Evolutionary conservation across 2,797 vertebrate species (phyloP).

Genomic region (Sebastes glaucus): DNA sequence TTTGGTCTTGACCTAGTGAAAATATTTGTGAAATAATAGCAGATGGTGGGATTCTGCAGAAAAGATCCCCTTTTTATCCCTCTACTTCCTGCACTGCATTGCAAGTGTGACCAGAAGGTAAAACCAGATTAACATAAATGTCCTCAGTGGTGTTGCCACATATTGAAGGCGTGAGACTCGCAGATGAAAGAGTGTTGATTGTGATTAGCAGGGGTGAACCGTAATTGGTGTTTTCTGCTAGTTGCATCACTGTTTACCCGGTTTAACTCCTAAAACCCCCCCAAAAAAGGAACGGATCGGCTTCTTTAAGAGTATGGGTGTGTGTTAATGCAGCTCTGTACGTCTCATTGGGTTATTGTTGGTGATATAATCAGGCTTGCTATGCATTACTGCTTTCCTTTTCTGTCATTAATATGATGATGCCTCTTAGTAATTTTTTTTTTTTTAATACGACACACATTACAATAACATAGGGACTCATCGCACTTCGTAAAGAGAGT

Average conservation of each 20-base stretch:
- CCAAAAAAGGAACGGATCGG: conserved; percentile 46
- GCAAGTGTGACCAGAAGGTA: conserved; percentile 52
- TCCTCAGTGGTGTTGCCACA: conserved; percentile 50
- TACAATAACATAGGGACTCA: neutral
- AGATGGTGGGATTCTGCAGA: conserved; percentile 27
- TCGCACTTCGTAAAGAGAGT: conserved; percentile 7
- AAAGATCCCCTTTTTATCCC: conserved; percentile 18
- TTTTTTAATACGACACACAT: neutral
- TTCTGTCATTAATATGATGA: neutral
- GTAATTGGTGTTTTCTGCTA: conserved; percentile 77
- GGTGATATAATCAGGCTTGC: neutral
- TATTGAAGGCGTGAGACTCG: conserved; percentile 44
- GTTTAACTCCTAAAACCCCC: conserved; percentile 53
- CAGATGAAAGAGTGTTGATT: conserved; percentile 71
- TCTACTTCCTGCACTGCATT: conserved; percentile 38
- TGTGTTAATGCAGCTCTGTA: conserved; percentile 49
- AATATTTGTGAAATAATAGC: conserved; percentile 41
- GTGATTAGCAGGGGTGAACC: conserved; percentile 63
- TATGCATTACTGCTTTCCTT: neutral
- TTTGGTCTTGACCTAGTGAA: conserved; percentile 35
- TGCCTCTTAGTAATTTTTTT: neutral
- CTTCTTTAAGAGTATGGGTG: conserved; percentile 57
- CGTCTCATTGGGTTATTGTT: neutral
- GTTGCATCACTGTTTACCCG: conserved; percentile 65
- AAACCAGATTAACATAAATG: conserved; percentile 67